phyloP scores from a whole-genome alignment of 2,113 vertebrate genomes.

The Ranitomeya imitator region DNA sequence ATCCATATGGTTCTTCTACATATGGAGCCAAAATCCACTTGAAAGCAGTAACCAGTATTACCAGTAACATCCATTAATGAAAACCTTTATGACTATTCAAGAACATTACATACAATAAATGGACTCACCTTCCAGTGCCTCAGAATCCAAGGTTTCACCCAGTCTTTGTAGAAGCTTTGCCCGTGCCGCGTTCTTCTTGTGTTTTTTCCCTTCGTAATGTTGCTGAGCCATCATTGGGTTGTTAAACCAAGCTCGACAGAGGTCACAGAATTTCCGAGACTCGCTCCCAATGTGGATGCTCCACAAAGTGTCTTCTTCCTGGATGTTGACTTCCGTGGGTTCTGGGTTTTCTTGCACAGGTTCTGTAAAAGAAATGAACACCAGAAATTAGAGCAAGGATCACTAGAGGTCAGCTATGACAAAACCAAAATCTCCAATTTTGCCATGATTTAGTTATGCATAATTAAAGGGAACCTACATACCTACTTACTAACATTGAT shows the following conservation, averaged over 20 bases:
- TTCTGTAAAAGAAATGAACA: background rate
- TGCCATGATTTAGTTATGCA: too few species aligned
- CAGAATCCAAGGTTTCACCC: conserved; percentile 72
- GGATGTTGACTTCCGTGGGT: conserved; percentile 59
- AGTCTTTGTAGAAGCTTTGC: conserved; percentile 77
- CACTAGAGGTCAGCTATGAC: background rate
- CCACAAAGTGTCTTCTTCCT: conserved; percentile 58
- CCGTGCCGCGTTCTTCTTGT: conserved; percentile 78
- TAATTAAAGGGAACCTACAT: too few species aligned
- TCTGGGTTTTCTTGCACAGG: conserved; percentile 62
- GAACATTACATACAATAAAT: background rate
- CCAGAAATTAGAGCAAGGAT: background rate
- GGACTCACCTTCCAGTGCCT: conserved; percentile 55
- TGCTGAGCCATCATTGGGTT: conserved; percentile 84
- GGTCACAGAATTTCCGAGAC: conserved; percentile 77
- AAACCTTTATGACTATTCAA: background rate
- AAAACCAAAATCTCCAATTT: background rate
- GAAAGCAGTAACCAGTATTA: background rate
- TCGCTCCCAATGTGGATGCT: conserved; percentile 69
- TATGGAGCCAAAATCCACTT: background rate
- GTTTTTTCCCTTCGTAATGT: conserved; percentile 82
- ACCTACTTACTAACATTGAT: too few species aligned
- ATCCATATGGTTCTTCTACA: background rate
- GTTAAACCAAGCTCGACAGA: conserved; percentile 82
- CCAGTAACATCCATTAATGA: background rate